A percentile compares a stretch with the other conserved stretches of the same genome.
These are phyloP conservation scores for Parotia lawesii DNA, from an alignment of 2,113 vertebrate species.

Conservation along the genomic window DNA sequence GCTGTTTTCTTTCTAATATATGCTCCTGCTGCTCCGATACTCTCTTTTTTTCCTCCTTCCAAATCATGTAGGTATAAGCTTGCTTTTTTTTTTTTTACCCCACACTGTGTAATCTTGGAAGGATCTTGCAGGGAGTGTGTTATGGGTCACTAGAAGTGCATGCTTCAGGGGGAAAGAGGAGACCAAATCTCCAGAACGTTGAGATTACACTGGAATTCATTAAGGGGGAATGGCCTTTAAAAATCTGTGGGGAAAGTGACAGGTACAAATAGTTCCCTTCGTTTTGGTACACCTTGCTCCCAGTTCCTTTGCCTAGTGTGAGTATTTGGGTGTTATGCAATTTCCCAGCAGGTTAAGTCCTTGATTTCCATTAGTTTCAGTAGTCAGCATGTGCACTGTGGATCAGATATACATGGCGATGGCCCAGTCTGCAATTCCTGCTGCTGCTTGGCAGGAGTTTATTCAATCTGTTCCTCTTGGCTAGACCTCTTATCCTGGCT, in stretches of 20 bases:
- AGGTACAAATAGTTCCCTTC: not conserved
- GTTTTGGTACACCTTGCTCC: not conserved
- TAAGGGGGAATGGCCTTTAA: not conserved
- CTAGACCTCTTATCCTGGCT: constrained; percentile 12
- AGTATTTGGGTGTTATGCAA: not conserved
- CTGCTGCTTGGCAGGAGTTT: constrained; percentile 30
- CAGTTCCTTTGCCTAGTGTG: not conserved
- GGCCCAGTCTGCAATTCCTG: not conserved
- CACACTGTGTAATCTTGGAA: not conserved
- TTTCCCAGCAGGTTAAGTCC: not conserved
- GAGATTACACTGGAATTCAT: not conserved
- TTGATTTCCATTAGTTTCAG: not conserved
- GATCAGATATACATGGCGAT: not conserved
- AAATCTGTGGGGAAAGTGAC: not conserved
- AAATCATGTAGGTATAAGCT: not conserved
- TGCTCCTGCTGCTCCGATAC: fast-evolving
- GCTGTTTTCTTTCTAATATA: not conserved
- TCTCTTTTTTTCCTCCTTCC: not conserved
- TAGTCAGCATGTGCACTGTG: not conserved
- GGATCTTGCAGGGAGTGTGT: not conserved
- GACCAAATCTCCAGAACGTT: not conserved
- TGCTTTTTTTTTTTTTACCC: not conserved
- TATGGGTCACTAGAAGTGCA: not conserved
- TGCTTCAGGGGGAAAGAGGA: not conserved
- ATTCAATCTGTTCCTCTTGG: constrained; percentile 52